Conservation (phyloP, 2,797 vertebrate species). For the Amphiprion clarkii region DNA sequence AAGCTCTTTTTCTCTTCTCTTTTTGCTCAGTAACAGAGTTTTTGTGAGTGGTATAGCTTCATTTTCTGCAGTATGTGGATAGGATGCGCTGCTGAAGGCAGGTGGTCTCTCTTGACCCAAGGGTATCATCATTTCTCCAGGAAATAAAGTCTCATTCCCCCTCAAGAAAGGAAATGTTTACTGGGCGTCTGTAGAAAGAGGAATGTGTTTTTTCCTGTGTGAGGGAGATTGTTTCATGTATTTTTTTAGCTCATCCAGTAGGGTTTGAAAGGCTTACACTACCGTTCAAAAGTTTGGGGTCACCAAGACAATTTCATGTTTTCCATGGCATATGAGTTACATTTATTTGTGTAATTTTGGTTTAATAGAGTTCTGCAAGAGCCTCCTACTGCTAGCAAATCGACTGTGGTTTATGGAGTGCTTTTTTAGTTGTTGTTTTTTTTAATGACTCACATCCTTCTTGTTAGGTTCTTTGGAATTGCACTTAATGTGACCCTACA, state of each 20-base stretch:
- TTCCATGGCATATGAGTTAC: too few species aligned
- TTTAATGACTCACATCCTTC: too few species aligned
- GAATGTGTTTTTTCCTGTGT: neutral
- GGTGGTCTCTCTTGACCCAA: neutral
- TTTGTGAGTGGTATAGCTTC: neutral
- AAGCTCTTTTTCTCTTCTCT: neutral
- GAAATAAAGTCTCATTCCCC: neutral
- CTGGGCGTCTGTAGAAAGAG: slow-evolving; percentile 3
- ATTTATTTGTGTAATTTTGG: too few species aligned
- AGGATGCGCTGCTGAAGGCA: neutral
- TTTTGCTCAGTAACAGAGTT: neutral
- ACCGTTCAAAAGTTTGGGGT: too few species aligned
- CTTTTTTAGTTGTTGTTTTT: too few species aligned
- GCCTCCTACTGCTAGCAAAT: too few species aligned
- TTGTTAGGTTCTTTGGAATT: too few species aligned
- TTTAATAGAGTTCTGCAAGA: too few species aligned
- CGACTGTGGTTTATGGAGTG: too few species aligned
- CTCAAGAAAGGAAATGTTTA: slow-evolving; percentile 10
- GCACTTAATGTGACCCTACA: too few species aligned
- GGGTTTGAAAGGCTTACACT: slow-evolving; percentile 7
- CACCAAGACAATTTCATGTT: too few species aligned
- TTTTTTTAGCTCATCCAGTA: neutral
- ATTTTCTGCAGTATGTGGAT: neutral
- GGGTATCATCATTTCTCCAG: neutral
- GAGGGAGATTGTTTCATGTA: neutral